These are phyloP conservation scores for Centropus unirufus DNA, from an alignment of 2,113 vertebrate species.

Conservation along the genomic window DNA sequence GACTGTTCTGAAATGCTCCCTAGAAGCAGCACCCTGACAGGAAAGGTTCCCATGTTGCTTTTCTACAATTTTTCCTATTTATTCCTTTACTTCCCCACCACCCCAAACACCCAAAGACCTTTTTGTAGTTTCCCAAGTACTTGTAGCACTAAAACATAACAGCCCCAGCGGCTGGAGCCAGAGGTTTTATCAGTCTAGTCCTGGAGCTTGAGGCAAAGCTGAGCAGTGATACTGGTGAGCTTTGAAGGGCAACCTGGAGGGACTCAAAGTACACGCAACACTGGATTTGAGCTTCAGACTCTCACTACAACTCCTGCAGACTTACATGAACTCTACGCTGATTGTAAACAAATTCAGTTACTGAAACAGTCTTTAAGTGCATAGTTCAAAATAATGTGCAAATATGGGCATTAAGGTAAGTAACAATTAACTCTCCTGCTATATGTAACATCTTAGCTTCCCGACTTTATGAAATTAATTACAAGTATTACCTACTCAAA, in stretches of 20 bases:
- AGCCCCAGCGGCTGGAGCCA: not conserved
- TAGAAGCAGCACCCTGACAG: not conserved
- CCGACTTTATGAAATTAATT: slow-evolving; percentile 56
- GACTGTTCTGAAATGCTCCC: not conserved
- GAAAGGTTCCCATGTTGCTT: not conserved
- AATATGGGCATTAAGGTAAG: slow-evolving; percentile 62
- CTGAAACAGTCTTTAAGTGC: slow-evolving; percentile 70
- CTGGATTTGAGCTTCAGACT: slow-evolving; percentile 33
- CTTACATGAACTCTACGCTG: not conserved
- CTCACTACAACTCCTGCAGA: not conserved
- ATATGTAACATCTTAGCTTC: slow-evolving; percentile 15
- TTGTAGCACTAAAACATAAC: not conserved
- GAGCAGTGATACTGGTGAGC: not conserved
- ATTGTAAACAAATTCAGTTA: slow-evolving; percentile 49
- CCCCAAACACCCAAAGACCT: not conserved
- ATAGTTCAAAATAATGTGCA: slow-evolving; percentile 79
- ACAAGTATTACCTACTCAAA: slow-evolving; percentile 27
- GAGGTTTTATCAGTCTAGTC: not conserved
- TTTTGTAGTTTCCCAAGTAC: not conserved
- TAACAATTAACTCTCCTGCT: slow-evolving; percentile 41
- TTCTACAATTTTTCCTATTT: not conserved
- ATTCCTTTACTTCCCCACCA: not conserved
- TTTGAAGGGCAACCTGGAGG: not conserved
- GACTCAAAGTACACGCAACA: not conserved
- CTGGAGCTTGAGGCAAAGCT: not conserved